Evolutionary conservation across 2,797 vertebrate species (phyloP).

Genomic region (Catamblyrhynchus diadema): DNA sequence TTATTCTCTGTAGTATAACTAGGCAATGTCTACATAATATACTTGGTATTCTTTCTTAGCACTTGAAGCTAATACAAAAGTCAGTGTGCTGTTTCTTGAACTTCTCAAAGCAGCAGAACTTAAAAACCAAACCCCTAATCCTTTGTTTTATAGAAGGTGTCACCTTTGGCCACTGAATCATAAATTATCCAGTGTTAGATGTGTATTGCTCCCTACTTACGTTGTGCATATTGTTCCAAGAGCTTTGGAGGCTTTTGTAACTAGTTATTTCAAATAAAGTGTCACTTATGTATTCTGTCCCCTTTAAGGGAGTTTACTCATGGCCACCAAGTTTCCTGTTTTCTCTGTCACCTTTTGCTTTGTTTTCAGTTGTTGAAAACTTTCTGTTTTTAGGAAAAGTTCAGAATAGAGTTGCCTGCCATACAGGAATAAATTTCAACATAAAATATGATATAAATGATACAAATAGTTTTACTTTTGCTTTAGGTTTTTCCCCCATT

Average conservation of each 20-base stretch:
- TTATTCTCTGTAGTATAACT: not conserved
- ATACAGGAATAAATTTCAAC: not conserved
- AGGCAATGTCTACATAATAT: not conserved
- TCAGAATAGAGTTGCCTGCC: not conserved
- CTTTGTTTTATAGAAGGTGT: not conserved
- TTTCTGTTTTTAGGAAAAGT: not conserved
- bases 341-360: not conserved
- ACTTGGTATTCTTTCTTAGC: not conserved
- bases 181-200: not conserved
- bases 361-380: not conserved
- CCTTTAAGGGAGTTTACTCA: not conserved
- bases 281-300: not conserved
- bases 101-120: not conserved
- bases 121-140: not conserved
- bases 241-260: not conserved
- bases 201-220: not conserved
- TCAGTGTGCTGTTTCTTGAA: not conserved
- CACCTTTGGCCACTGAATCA: not conserved
- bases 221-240: not conserved
- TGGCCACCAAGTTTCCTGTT: not conserved
- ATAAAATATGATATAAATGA: not conserved
- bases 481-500: not conserved
- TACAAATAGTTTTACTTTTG: not conserved
- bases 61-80: not conserved
- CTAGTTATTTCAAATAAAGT: not conserved